Evolutionary conservation across 2,113 vertebrate genomes (phyloP).

Genomic region (Drymodes brunneopygia): DNA sequence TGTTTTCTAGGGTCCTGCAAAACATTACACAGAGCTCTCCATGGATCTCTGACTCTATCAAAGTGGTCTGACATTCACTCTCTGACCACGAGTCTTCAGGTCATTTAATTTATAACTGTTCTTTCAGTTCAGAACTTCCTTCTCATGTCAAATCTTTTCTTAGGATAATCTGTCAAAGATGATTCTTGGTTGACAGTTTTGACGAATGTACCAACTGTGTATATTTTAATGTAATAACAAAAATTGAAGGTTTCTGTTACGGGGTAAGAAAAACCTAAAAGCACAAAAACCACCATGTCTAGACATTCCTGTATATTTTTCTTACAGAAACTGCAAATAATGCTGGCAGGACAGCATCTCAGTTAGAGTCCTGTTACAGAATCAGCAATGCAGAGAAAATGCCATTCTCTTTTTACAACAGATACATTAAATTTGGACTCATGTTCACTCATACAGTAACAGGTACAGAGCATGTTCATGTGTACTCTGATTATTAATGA

Average conservation of each 20-base stretch:
- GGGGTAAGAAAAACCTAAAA: background rate
- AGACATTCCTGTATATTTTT: conserved; percentile 41
- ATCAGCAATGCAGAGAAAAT: background rate
- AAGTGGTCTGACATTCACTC: background rate
- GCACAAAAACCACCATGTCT: background rate
- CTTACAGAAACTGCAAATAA: background rate
- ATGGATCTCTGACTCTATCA: background rate
- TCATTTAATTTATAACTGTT: conserved; percentile 40
- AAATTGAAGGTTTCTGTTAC: background rate
- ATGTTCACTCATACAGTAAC: background rate
- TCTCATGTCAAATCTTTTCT: conserved; percentile 27
- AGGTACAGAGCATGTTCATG: background rate
- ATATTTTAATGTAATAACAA: background rate
- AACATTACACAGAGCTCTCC: background rate
- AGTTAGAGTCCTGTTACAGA: background rate
- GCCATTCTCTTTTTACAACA: background rate
- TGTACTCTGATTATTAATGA: background rate
- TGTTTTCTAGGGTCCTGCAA: background rate
- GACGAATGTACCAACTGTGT: background rate
- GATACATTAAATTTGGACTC: background rate
- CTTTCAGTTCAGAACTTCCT: background rate
- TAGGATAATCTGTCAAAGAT: background rate
- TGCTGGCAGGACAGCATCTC: background rate
- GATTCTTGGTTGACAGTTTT: conserved; percentile 9
- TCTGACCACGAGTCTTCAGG: background rate